Conservation (phyloP, 2,113 vertebrate genomes). For the Sylvietta virens region DNA sequence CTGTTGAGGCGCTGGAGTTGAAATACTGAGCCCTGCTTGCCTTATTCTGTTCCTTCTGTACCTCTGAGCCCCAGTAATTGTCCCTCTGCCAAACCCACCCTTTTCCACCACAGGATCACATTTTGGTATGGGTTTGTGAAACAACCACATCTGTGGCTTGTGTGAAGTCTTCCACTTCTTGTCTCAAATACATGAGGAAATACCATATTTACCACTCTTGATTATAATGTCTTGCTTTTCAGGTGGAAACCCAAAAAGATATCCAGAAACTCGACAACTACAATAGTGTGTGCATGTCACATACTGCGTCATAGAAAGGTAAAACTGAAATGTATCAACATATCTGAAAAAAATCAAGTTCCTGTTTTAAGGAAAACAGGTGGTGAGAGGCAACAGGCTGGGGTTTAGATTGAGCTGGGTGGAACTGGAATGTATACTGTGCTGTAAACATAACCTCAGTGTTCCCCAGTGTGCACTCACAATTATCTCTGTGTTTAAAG, state of each 20-base stretch:
- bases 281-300: rapidly evolving
- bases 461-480: not conserved
- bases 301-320: not conserved
- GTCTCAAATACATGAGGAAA: not conserved
- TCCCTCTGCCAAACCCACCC: not conserved
- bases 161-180: not conserved
- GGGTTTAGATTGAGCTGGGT: not conserved
- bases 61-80: not conserved
- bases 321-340: not conserved
- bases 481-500: not conserved
- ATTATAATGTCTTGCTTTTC: not conserved
- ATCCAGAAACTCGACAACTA: not conserved
- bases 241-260: not conserved
- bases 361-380: not conserved
- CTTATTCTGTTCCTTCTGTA: not conserved
- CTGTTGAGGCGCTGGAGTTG: not conserved
- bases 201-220: not conserved
- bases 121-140: not conserved
- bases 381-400: not conserved
- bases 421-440: not conserved
- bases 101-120: not conserved
- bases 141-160: not conserved
- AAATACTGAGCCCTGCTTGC: not conserved
- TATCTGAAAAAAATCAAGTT: not conserved
- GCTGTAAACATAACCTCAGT: not conserved